Conservation (phyloP, 2,797 vertebrate genomes). For the Anguilla obscura region DNA sequence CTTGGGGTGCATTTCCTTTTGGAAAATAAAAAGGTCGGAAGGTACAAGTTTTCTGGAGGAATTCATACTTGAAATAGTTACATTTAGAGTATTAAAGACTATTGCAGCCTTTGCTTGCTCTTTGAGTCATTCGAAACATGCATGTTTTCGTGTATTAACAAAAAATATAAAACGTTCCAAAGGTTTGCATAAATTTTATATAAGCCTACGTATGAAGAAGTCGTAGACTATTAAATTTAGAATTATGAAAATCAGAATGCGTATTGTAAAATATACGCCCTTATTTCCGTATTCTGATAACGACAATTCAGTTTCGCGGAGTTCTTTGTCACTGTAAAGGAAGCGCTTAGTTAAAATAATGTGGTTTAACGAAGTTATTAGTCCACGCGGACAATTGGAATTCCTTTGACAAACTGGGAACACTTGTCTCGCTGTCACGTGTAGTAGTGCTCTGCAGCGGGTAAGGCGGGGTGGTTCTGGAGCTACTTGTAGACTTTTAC, state of each 20-base stretch:
- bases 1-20: conserved; percentile 26
- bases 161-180: not conserved
- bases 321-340: not conserved
- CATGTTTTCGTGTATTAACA: not conserved
- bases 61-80: not conserved
- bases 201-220: not conserved
- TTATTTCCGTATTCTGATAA: not conserved
- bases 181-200: not conserved
- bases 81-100: not conserved
- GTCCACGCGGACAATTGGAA: conserved; percentile 14
- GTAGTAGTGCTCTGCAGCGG: not conserved
- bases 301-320: not conserved
- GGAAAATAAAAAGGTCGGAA: conserved; percentile 3
- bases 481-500: not conserved
- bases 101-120: not conserved
- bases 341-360: not conserved
- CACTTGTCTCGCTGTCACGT: conserved; percentile 25
- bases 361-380: not conserved
- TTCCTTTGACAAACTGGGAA: conserved; percentile 14
- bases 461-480: not conserved
- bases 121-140: not conserved
- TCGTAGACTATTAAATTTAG: not conserved
- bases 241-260: not conserved
- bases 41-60: not conserved
- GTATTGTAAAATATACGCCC: not conserved